Evolutionary conservation across 2,888 invertebrate genomes (phyloP).

Genomic region (Dicyrtomina minuta): DNA sequence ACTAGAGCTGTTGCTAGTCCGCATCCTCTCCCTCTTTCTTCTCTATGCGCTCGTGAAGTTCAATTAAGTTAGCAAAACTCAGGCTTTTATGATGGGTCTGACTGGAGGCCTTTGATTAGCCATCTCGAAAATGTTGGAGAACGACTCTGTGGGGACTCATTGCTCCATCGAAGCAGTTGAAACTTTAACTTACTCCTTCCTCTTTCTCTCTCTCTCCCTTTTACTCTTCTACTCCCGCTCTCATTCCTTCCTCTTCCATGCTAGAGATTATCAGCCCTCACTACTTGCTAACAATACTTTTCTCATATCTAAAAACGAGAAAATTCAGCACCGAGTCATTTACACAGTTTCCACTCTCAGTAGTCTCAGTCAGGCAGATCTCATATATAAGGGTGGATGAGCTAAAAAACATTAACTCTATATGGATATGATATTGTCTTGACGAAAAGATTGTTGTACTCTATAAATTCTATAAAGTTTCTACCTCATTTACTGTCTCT

Average conservation of each 20-base stretch:
- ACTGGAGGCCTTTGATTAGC: constrained; percentile 46
- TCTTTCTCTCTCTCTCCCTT: background rate
- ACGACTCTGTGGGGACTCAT: constrained; percentile 49
- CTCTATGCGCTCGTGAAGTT: constrained; percentile 34
- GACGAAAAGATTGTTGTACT: no score
- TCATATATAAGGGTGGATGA: no score
- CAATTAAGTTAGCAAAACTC: constrained; percentile 35
- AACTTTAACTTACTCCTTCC: constrained; percentile 24
- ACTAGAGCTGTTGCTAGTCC: background rate
- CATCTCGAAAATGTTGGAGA: constrained; percentile 48
- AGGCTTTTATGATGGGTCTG: constrained; percentile 31
- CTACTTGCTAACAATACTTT: background rate
- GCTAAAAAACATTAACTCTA: no score
- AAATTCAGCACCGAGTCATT: no score
- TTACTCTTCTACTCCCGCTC: background rate
- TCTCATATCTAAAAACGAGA: no score
- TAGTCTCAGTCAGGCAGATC: no score
- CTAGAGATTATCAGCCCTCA: no score
- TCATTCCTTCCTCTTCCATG: background rate
- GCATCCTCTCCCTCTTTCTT: background rate
- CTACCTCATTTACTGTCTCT: no score
- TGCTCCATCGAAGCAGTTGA: constrained; percentile 32
- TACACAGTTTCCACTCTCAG: no score
- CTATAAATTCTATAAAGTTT: no score
- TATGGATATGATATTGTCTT: no score